Conservation (phyloP, 2,888 invertebrate genomes). For the Euzophera pinguis region DNA sequence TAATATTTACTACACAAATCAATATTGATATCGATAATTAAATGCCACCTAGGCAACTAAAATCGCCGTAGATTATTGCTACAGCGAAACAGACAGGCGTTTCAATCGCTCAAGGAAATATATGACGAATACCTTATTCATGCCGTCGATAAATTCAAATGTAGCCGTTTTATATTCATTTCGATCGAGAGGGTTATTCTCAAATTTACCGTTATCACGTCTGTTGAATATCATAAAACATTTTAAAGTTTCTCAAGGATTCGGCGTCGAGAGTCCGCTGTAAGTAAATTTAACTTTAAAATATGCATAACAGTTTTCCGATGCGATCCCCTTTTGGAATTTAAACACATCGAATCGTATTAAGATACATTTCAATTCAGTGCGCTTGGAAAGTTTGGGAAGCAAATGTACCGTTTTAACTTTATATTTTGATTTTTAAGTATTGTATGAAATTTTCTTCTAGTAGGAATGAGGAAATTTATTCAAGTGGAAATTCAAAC, state of each 20-base stretch:
- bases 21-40: not conserved
- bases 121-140: constrained; percentile 16
- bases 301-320: constrained; percentile 79
- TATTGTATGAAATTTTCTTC: not conserved
- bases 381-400: constrained; percentile 54
- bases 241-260: constrained; percentile 66
- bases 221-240: constrained; percentile 64
- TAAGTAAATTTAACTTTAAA: constrained; percentile 79
- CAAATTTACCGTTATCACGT: constrained; percentile 56
- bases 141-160: constrained; percentile 33
- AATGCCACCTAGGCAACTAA: not conserved
- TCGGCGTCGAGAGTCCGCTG: constrained; percentile 46
- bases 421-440: constrained; percentile 4
- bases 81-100: constrained; percentile 20
- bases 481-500: too few relatives aligned
- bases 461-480: too few relatives aligned
- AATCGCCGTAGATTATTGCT: constrained; percentile 5
- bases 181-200: constrained; percentile 46
- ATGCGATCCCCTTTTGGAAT: constrained; percentile 72
- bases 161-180: constrained; percentile 40
- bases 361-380: constrained; percentile 76
- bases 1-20: too few relatives aligned
- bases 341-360: constrained; percentile 75
- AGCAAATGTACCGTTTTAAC: constrained; percentile 37
- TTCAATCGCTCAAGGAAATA: constrained; percentile 11